Base-by-base conservation (phyloP, 2,797 vertebrate species). In the Macropodus opercularis region DNA sequence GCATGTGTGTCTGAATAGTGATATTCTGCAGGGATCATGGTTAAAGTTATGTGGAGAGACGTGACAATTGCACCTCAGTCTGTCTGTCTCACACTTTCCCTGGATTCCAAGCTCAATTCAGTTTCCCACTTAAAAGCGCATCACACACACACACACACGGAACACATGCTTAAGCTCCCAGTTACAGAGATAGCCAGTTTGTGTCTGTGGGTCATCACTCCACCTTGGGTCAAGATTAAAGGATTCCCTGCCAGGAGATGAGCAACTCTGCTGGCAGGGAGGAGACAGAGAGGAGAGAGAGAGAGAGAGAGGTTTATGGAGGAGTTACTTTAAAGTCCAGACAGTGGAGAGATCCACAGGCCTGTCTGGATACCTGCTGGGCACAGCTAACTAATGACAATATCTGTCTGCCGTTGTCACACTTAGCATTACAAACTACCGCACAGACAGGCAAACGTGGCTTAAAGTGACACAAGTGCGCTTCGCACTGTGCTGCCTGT, bases 211-310 rank as follows among this genome's bases (percentile, higher is more conserved):
- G 83, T 82, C 75, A 63, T 76, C 53, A 4, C 69, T 58, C 18
- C 50, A 54, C 70, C 68, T 49, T 40, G 62, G 81, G 78, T 86
- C 77, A 70, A 79, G 85, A 87, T 88, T 79, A 86, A 84, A 86
- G 77, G 79, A 79, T 84, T 86, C 81, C 47, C 71, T 66, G 64
- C 56, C 52, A 60, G 78, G 53, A 66, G 67, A 75, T 39, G 69
- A 77, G 64, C 78, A 78, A 64, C 55, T 80, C 51, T 42, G 35
- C 52, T 55, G 32, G 72, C 73, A 80, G 70, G 68, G 47, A 56
- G 41, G 53, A 61, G 38, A n/a, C n/a, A n/a, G n/a, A n/a, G n/a
- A n/a, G n/a, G n/a, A n/a, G n/a, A n/a, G 67, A 62, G 70, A 63
- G 68, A 77, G 63, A 63, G 35, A 17, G 56, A 63, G 61, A 69